Base-by-base conservation (phyloP, 2,888 invertebrate genomes). In the Ectropis crepuscularia region DNA sequence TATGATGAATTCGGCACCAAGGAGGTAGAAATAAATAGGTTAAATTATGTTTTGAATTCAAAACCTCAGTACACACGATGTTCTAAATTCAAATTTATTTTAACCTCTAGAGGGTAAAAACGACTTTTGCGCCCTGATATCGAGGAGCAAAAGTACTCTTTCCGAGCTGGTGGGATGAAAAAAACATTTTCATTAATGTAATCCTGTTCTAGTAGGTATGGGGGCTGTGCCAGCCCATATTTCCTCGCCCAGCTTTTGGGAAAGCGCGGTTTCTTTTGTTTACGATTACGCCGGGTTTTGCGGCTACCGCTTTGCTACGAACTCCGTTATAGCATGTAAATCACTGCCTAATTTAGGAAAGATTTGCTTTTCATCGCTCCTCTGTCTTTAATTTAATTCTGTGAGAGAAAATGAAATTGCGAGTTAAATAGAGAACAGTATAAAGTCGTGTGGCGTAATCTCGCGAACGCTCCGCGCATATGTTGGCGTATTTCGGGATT, bases 401-500 rank as follows among this genome's bases (percentile, higher is more conserved):
- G 10, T 51, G 11, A 48, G 16, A 6, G 49, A 46, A 54, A 58
- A 59, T 63, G 63, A 58, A 58, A 59, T 58, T 39, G 53, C 28
- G 39, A 50, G 49, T 58, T 53, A 58, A 63, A 63, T 54, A 49
- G 37, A 28, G 53, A 39, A 41, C 43, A 45, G 53, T 58, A 63
- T 55, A 65, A 64, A 53, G 57, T 54, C 57, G 46, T 11, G 36
- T 48, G 46, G 36, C 47, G 64, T 57, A 61, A 65, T 61, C 53
- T 9, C 39, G 51, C 60, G 53, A 47, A 60, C 47, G 47, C 55
- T 58, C 57, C 61, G 48, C 53, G 47, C 63, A 61, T 65, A 68
- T 65, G 62, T 68, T 53, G 58, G 63, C 47, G 41, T 63, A 60
- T 65, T 62, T 72, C 68, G 57, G 71, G 66, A 79, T 79, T 79